A percentile compares a stretch with the other conserved stretches of the same genome.
phyloP scores from a whole-genome alignment of 2,113 vertebrate genomes.

The Rhinoptilus africanus region DNA sequence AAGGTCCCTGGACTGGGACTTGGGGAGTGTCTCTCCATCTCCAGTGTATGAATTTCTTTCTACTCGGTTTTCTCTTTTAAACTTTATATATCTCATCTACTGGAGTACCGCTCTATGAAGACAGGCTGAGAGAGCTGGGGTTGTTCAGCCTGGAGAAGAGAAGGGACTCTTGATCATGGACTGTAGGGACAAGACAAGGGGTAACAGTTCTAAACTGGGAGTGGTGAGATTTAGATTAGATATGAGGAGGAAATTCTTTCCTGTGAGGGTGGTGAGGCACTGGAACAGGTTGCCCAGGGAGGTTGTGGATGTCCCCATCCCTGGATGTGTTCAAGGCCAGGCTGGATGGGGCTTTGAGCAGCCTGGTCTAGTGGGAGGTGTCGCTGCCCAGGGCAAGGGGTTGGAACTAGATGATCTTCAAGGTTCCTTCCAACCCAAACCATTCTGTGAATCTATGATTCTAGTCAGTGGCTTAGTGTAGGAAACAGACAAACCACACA shows the following conservation, averaged over 20 bases:
- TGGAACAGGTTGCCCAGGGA: not conserved
- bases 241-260: not conserved
- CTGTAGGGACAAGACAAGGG: not conserved
- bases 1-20: not conserved
- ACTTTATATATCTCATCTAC: not conserved
- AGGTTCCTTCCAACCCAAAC: not conserved
- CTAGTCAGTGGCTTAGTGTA: not conserved
- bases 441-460: not conserved
- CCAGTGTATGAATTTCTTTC: not conserved
- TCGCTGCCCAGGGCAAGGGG: not conserved
- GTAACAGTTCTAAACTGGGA: not conserved
- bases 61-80: not conserved
- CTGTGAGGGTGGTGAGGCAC: not conserved
- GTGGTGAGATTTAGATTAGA: not conserved
- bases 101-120: not conserved
- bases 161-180: not conserved
- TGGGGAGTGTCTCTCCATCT: not conserved
- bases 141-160: not conserved
- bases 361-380: not conserved
- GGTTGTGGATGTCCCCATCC: not conserved
- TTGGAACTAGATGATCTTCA: not conserved
- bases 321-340: not conserved
- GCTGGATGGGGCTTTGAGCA: not conserved
- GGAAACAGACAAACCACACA: not conserved
- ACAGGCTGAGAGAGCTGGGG: not conserved